Conservation (phyloP, 2,888 invertebrate genomes). For the Stenodema calcarata region DNA sequence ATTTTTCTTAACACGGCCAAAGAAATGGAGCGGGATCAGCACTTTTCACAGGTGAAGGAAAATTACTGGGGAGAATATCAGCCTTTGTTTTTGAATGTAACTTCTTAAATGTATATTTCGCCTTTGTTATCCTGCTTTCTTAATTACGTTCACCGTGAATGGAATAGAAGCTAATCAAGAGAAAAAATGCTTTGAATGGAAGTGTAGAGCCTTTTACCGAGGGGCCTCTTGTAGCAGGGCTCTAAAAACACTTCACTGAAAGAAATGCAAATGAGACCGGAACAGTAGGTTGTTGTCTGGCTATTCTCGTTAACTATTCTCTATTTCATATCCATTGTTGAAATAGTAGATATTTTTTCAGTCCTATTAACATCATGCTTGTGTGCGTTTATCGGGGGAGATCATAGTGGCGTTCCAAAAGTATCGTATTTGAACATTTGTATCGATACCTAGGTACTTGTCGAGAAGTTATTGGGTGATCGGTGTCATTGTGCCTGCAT, state of each 20-base stretch:
- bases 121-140: neutral
- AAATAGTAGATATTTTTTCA: neutral
- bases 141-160: neutral
- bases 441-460: no score
- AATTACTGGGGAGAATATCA: neutral
- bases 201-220: neutral
- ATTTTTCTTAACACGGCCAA: neutral
- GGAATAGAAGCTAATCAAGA: neutral
- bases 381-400: no score
- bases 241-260: neutral
- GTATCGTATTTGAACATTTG: no score
- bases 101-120: neutral
- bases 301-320: neutral
- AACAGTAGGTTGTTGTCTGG: no score
- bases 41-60: neutral
- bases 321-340: neutral
- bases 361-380: neutral
- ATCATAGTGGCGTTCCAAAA: no score
- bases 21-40: neutral
- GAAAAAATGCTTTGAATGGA: neutral
- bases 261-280: neutral
- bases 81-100: neutral
- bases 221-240: neutral
- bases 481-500: no score
- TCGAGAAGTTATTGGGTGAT: no score